These are phyloP conservation scores for Cyprinella venusta DNA, from an alignment of 2,797 vertebrate genomes.

Conservation along the genomic window DNA sequence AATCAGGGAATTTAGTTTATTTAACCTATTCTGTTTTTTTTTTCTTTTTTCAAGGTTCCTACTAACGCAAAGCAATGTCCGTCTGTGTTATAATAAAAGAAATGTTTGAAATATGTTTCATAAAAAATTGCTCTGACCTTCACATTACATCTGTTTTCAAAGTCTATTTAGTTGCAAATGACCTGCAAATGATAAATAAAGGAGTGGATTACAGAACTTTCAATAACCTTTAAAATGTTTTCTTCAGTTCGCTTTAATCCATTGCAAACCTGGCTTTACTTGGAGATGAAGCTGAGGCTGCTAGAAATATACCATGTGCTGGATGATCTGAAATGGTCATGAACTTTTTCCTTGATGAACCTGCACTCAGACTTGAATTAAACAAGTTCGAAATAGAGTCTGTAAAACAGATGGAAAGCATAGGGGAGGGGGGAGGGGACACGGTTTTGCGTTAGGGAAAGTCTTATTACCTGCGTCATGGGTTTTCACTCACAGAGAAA, in stretches of 20 bases:
- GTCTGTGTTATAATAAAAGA: conserved; percentile 26
- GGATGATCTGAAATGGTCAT: conserved; percentile 22
- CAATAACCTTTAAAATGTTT: conserved; percentile 40
- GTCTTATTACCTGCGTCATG: conserved; percentile 60
- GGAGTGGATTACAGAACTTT: conserved; percentile 43
- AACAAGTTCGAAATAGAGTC: conserved; percentile 49
- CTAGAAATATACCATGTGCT: conserved; percentile 29
- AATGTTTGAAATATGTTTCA: conserved; percentile 38
- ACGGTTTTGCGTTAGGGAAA: conserved; percentile 51
- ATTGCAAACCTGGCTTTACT: conserved; percentile 36
- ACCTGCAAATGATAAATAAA: conserved; percentile 51
- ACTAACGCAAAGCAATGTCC: neutral
- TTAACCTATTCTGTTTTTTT: conserved; percentile 31
- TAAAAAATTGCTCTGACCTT: conserved; percentile 41
- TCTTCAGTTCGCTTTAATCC: conserved; percentile 24
- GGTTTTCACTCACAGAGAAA: conserved; percentile 54
- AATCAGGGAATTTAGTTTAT: conserved; percentile 50
- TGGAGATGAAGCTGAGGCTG: conserved; percentile 9
- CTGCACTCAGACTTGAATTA: conserved; percentile 54
- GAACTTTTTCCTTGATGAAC: conserved; percentile 53
- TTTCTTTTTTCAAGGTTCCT: conserved; percentile 1
- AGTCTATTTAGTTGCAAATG: conserved; percentile 46
- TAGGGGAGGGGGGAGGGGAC: conserved; percentile 45
- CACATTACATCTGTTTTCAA: conserved; percentile 43
- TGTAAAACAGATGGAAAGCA: conserved; percentile 56